Conservation (phyloP, 1,140 invertebrate genomes). For the Thaumetopoea pityocampa region DNA sequence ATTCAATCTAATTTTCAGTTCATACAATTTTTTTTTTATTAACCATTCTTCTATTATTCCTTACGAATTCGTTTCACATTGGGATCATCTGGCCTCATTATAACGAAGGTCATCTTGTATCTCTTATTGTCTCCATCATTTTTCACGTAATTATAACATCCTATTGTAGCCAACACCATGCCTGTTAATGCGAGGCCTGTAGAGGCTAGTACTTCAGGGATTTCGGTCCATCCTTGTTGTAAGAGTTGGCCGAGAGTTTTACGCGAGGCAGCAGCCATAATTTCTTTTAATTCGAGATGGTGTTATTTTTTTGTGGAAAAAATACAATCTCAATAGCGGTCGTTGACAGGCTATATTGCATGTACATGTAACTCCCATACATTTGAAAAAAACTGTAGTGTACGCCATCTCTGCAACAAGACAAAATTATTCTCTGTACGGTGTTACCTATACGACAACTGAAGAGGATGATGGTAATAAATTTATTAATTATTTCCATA, state of each 20-base stretch:
- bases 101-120: conserved; percentile 78
- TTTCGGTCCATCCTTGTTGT: conserved; percentile 76
- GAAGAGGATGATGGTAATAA: no score
- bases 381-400: no score
- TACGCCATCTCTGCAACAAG: no score
- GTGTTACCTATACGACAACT: no score
- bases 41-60: no score
- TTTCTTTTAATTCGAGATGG: not conserved
- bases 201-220: conserved; percentile 80
- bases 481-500: no score
- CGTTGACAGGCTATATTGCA: no score
- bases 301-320: conserved; percentile 5
- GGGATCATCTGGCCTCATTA: conserved; percentile 80
- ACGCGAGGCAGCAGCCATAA: conserved; percentile 47
- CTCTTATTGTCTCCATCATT: conserved; percentile 80
- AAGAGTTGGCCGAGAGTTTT: conserved; percentile 51
- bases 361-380: no score
- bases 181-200: conserved; percentile 71
- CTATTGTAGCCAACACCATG: conserved; percentile 59
- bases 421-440: no score
- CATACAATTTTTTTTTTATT: no score
- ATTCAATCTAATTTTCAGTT: no score
- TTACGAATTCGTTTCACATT: conserved; percentile 71
- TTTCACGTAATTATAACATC: conserved; percentile 69
- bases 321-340: no score